phyloP scores from a whole-genome alignment of 1,140 invertebrate genomes.

The Nylanderia fulva region DNA sequence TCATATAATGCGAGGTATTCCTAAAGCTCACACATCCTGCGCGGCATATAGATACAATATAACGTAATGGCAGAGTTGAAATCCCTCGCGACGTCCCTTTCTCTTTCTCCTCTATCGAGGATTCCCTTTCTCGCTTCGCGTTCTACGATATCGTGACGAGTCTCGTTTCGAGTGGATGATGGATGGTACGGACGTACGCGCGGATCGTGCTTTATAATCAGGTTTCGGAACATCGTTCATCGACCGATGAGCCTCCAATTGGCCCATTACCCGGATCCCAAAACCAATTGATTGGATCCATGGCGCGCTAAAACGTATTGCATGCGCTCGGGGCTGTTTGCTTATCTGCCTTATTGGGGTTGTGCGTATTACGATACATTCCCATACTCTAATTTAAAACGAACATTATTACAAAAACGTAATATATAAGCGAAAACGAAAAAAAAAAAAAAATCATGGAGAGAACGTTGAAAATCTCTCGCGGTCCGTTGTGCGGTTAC shows the following conservation, averaged over 20 bases:
- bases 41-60: conserved; percentile 43
- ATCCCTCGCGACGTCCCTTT: conserved; percentile 16
- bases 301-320: conserved; percentile 17
- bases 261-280: conserved; percentile 78
- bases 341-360: conserved; percentile 66
- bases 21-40: conserved; percentile 51
- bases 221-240: conserved; percentile 69
- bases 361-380: background rate
- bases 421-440: background rate
- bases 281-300: conserved; percentile 77
- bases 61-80: conserved; percentile 58
- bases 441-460: background rate
- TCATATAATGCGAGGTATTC: conserved; percentile 48
- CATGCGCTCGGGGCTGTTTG: conserved; percentile 42
- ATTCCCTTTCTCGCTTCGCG: background rate
- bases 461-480: too few species aligned
- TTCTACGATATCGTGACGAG: conserved; percentile 65
- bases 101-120: background rate
- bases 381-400: conserved; percentile 45
- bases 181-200: conserved; percentile 55
- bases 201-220: conserved; percentile 68
- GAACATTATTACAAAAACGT: background rate
- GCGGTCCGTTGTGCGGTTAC: background rate
- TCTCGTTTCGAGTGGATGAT: conserved; percentile 70
- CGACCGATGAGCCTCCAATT: conserved; percentile 70